These are phyloP conservation scores for Pseudocheirus occidentalis DNA, from an alignment of 2,797 vertebrate species.

Conservation along the genomic window DNA sequence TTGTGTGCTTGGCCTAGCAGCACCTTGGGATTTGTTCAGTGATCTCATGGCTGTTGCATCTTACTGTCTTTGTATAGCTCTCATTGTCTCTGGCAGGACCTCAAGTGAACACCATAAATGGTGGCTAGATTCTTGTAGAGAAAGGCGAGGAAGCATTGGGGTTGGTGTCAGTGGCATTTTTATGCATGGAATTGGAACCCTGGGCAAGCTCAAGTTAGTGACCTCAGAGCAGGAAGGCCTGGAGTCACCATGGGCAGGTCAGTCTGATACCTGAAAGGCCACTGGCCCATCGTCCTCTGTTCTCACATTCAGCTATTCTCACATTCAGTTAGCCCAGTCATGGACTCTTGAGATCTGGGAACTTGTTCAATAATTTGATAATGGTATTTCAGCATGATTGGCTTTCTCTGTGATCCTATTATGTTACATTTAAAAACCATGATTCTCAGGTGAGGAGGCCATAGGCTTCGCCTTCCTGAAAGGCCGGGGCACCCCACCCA, in stretches of 20 bases:
- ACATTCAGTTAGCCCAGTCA: not conserved
- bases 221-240: too few relatives aligned
- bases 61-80: not conserved
- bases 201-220: too few relatives aligned
- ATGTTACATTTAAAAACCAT: not conserved
- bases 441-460: not conserved
- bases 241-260: too few relatives aligned
- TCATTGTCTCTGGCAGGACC: not conserved
- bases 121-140: not conserved
- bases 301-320: not conserved
- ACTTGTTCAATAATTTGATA: not conserved
- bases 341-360: not conserved
- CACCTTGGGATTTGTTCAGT: not conserved
- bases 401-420: not conserved
- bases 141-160: not conserved
- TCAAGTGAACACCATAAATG: not conserved
- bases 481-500: not conserved
- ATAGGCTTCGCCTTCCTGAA: not conserved
- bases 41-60: not conserved
- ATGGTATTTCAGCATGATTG: not conserved
- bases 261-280: too few relatives aligned
- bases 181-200: too few relatives aligned
- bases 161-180: too few relatives aligned
- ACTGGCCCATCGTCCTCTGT: too few relatives aligned
- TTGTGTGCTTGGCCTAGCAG: not conserved